Base-by-base conservation (phyloP, 2,797 vertebrate genomes). In the Danionella dracula region DNA sequence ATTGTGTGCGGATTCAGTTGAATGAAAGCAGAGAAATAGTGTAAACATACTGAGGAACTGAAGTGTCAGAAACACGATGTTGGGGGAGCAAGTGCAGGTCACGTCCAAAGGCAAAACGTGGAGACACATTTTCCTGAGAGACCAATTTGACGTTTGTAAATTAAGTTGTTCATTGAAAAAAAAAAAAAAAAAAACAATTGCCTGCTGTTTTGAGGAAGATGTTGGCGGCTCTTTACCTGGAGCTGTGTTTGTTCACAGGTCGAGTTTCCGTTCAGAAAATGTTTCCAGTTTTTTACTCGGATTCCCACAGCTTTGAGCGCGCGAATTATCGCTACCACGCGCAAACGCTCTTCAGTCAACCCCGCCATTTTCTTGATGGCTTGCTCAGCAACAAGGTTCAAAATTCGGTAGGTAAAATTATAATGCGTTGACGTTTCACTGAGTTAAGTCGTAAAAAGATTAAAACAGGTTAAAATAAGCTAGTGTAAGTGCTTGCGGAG, bases 271-370 rank as follows among this genome's bases (percentile, higher is more conserved):
- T 73, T 66, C 37, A 79, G 15, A 19, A 77, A 69, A 61, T 69
- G 76, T 50, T 79, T 81, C 79, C 79, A 81, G 69, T 79, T 81
- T 72, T 78, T 79, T 32, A 79, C 78, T 10, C 79, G 79, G 29
- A 81, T 51, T 4, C 79, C 78, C 2, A 74, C 69, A 13, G 64
- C 45, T 57, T 81, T 81, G 50, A 81, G 62, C 21, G 78, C 75
- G 44, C 66, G 68, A 37, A 81, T 66, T 15, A 81, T 72, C 5
- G 76, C 78, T 19, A 76, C 63, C 53, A 78, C 75, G 61, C 74
- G 79, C 61, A 60, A 46, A 40, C 76, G 79, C 21, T 79, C 71
- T 17, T 77, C 76, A 4, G 57, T 50, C 20, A 61, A 40, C 44
- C 32, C 46, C 23, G 69, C 16, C 78, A 77, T 81, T 15, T 20